Evolutionary conservation across 2,113 vertebrate species (phyloP).

Genomic region (Strix uralensis): DNA sequence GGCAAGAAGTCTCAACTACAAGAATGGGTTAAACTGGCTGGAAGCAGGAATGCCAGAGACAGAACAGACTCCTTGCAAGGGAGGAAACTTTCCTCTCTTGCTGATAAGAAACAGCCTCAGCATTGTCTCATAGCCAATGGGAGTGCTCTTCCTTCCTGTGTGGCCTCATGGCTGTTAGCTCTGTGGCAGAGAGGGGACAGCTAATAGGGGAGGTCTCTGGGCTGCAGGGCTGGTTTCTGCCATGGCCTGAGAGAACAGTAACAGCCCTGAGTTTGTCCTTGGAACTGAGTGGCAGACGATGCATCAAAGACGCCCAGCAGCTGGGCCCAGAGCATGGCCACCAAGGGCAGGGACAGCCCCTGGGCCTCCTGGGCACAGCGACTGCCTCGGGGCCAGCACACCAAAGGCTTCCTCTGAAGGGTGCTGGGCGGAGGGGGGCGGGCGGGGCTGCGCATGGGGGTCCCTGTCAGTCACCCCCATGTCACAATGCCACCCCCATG

Average conservation of each 20-base stretch:
- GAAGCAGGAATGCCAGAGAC: not conserved
- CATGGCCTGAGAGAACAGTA: not conserved
- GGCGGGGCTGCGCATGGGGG: not conserved
- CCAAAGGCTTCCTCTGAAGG: too few relatives aligned
- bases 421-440: fast-evolving
- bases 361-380: too few relatives aligned
- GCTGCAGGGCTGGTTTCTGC: too few relatives aligned
- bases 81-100: not conserved
- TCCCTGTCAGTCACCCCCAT: not conserved
- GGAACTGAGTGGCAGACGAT: not conserved
- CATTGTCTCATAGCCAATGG: not conserved
- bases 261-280: not conserved
- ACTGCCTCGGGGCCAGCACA: too few relatives aligned
- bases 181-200: too few relatives aligned
- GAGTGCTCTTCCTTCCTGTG: not conserved
- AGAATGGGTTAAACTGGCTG: not conserved
- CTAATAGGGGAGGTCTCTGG: too few relatives aligned
- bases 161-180: too few relatives aligned
- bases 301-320: fast-evolving
- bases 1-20: not conserved
- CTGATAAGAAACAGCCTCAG: not conserved
- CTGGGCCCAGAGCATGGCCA: not conserved
- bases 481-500: not conserved
- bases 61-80: not conserved
- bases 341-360: not conserved